Conservation (phyloP, 2,113 vertebrate genomes). For the Hassar affinis region DNA sequence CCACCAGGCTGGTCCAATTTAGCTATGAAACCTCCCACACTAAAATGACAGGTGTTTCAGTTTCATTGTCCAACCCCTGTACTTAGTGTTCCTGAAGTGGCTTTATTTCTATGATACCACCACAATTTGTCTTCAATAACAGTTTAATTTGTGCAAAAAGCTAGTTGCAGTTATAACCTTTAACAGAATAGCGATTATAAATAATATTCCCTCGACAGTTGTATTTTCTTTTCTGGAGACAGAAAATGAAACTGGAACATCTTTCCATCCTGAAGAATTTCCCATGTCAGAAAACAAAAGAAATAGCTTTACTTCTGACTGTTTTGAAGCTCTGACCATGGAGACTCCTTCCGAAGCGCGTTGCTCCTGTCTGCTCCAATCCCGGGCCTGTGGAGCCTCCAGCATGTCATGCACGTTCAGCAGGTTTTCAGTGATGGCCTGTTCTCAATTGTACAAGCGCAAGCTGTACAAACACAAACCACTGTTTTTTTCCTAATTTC, state of each 20-base stretch:
- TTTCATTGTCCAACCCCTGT: too few species aligned
- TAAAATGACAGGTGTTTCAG: too few species aligned
- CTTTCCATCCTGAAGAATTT: neutral
- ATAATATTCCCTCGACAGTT: too few species aligned
- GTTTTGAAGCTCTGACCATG: neutral
- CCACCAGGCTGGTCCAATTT: too few species aligned
- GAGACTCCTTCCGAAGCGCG: constrained; percentile 2
- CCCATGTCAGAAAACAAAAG: neutral
- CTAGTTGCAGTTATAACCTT: too few species aligned
- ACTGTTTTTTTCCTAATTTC: constrained; percentile 31
- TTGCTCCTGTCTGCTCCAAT: constrained; percentile 43
- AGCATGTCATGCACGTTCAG: constrained; percentile 9
- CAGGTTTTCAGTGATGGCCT: constrained; percentile 17
- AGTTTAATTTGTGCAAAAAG: too few species aligned
- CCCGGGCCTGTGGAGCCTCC: constrained; percentile 8
- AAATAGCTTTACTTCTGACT: neutral
- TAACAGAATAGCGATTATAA: too few species aligned
- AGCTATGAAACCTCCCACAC: too few species aligned
- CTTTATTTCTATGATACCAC: too few species aligned
- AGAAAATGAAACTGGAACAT: neutral
- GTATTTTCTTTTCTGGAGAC: neutral
- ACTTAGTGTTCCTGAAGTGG: too few species aligned
- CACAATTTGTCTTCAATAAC: too few species aligned
- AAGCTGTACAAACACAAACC: constrained; percentile 40
- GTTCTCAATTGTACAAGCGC: constrained; percentile 11